Base-by-base conservation (phyloP, 1,140 invertebrate species). In the Cephus cinctus region DNA sequence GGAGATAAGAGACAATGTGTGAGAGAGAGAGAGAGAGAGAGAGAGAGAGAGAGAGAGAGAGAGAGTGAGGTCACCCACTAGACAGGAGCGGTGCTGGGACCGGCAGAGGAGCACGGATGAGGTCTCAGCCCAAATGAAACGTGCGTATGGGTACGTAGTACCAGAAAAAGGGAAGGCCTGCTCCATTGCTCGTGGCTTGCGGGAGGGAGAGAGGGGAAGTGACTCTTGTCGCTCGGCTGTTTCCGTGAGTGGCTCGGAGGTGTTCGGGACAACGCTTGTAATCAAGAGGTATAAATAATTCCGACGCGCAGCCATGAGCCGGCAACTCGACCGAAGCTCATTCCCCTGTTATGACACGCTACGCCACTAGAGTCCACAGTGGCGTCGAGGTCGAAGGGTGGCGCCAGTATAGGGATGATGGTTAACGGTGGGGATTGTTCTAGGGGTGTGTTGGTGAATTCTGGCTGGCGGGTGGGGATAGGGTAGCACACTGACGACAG, bases 281-380 rank as follows among this genome's bases (percentile, higher is more conserved):
- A 71, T 70, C 67, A 71, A 69, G 61, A 56, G 61, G 58, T 71
- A 71, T 71, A 69, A 71, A 71, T 71, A 71, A 71, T 67, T 71
- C 57, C 64, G 60, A 49, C 57, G 54, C 61, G 58, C 52, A 65
- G 65, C 66, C 65, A 67, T 66, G 68, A 66, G 61, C 56, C 52
- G 51, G 54, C 49, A 47, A 49, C 50, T 56, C 52, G 46, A 48
- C 43, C 56, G 36, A 53, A 51, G 61, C 55, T 64, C 56, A 54
- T 61, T 65, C 62, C 59, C 56, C 56, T 60, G 64, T 68, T 70
- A 65, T 68, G 64, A 68, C 67, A 62, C 61, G 54, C 47, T 54
- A 58, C 43, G n/a, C n/a, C n/a, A n/a, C n/a, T n/a, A n/a, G n/a
- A n/a, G n/a, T n/a, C n/a, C n/a, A n/a, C n/a, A n/a, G n/a, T 12